These are phyloP conservation scores for Hemicordylus capensis DNA, from an alignment of 2,113 vertebrate genomes.

Conservation along the genomic window DNA sequence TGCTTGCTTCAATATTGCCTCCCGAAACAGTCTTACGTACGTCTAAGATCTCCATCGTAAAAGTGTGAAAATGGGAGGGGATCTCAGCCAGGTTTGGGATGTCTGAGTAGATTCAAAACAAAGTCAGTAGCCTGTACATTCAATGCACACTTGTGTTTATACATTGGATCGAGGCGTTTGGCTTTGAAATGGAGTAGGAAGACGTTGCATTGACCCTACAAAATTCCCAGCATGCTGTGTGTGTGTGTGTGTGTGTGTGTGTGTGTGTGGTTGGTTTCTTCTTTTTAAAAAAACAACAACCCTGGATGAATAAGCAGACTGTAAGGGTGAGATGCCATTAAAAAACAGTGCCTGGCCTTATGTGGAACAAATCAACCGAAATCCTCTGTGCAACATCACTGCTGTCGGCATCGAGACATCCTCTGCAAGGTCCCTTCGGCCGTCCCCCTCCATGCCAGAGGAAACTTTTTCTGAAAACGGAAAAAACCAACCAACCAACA, in stretches of 20 bases:
- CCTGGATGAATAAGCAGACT: not conserved
- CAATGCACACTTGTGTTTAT: not conserved
- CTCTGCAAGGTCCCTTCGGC: conserved; percentile 35
- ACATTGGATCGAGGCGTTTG: not conserved
- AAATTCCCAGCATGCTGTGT: conserved; percentile 59
- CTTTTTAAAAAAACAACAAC: conserved; percentile 35
- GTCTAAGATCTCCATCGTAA: not conserved
- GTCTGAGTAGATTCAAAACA: not conserved
- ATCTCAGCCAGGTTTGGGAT: not conserved
- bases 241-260: too few relatives aligned
- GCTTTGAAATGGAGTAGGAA: conserved; percentile 66
- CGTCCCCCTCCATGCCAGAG: conserved; percentile 59
- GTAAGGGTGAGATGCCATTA: conserved; percentile 10
- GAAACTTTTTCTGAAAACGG: not conserved
- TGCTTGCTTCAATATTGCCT: not conserved
- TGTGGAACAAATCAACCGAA: conserved; percentile 51
- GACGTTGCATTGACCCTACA: conserved; percentile 71
- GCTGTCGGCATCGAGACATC: too few relatives aligned
- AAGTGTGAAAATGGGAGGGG: not conserved
- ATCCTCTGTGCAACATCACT: conserved; percentile 18
- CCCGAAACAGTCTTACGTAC: not conserved
- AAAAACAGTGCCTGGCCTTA: conserved; percentile 26
- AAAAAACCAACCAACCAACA: conserved; percentile 42
- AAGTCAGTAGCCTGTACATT: conserved; percentile 21
- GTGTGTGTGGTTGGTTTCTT: too few relatives aligned